Conservation (phyloP, 2,113 vertebrate genomes). For the Nerophis lumbriciformis region DNA sequence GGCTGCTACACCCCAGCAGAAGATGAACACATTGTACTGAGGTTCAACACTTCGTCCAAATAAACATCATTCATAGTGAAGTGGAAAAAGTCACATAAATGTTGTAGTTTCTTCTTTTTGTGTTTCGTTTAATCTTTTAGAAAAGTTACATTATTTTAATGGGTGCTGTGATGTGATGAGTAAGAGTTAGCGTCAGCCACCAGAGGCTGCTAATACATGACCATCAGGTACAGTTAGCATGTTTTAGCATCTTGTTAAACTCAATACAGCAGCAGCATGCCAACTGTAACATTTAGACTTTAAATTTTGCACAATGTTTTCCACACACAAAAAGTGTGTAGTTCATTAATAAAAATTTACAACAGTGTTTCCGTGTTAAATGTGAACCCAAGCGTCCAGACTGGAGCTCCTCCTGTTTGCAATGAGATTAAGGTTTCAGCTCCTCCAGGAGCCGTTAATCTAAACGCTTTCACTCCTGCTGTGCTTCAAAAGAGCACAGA, state of each 20-base stretch:
- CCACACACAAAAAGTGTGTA: no score
- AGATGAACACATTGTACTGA: slow-evolving; percentile 56
- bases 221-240: not conserved
- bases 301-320: no score
- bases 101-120: no score
- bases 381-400: slow-evolving; percentile 5
- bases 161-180: no score
- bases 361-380: not conserved
- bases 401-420: slow-evolving; percentile 16
- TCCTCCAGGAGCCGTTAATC: slow-evolving; percentile 30
- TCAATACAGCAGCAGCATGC: not conserved
- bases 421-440: slow-evolving; percentile 63
- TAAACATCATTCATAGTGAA: not conserved
- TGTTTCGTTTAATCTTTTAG: no score
- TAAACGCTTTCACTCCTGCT: slow-evolving; percentile 16
- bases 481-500: not conserved
- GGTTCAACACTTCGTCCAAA: slow-evolving; percentile 43
- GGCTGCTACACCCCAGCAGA: slow-evolving; percentile 52
- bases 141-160: no score
- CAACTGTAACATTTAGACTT: not conserved
- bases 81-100: no score
- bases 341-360: not conserved
- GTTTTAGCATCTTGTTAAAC: not conserved
- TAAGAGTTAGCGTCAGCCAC: slow-evolving; percentile 24
- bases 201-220: slow-evolving; percentile 24